These are phyloP conservation scores for Rhabdomys dilectus DNA, from an alignment of 2,113 vertebrate genomes.

Conservation along the genomic window DNA sequence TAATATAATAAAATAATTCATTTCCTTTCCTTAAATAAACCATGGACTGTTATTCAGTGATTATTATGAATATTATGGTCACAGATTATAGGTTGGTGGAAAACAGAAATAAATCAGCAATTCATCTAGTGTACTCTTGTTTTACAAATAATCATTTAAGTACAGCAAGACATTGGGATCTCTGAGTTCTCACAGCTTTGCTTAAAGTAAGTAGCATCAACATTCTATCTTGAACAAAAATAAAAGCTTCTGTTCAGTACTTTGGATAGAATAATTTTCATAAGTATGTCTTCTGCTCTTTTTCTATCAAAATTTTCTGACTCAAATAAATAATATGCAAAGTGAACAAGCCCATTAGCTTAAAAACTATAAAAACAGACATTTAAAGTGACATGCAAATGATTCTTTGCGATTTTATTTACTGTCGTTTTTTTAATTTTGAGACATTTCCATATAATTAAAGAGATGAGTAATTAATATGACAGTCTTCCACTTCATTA, in stretches of 20 bases:
- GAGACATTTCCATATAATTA: conserved; percentile 18
- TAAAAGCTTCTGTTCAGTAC: neutral
- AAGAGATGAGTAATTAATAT: conserved; percentile 2
- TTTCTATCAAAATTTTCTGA: neutral
- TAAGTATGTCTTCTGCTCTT: neutral
- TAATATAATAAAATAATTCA: neutral
- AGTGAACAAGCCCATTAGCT: conserved; percentile 3
- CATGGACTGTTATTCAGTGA: neutral
- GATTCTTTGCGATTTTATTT: neutral
- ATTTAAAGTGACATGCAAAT: neutral
- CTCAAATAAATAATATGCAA: neutral
- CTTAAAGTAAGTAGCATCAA: neutral
- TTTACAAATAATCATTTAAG: neutral
- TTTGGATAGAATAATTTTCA: neutral
- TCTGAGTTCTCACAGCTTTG: neutral
- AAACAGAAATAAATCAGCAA: neutral
- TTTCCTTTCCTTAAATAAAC: neutral
- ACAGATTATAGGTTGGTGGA: neutral
- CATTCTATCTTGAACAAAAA: neutral
- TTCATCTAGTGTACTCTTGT: neutral
- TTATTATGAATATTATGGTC: neutral
- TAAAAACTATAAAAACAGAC: conserved; percentile 3
- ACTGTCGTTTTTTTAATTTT: neutral
- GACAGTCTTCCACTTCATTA: conserved; percentile 45
- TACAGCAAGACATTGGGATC: neutral